Conservation (phyloP, 2,113 vertebrate genomes). For the Synchiropus splendidus region DNA sequence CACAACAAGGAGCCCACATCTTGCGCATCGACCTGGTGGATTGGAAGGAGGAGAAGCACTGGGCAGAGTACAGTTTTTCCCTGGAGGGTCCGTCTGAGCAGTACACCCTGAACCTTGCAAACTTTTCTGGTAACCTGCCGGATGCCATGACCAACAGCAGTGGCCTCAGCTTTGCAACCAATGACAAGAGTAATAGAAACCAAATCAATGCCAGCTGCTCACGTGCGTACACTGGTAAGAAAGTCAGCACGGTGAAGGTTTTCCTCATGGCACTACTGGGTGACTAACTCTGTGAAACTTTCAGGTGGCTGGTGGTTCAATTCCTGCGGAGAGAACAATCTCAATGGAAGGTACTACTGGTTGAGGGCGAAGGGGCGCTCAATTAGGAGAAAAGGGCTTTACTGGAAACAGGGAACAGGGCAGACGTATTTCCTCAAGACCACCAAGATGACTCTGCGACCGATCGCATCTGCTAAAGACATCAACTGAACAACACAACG, state of each 20-base stretch:
- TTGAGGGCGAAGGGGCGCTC: conserved; percentile 65
- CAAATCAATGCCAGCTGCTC: conserved; percentile 56
- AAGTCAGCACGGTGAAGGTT: too few relatives aligned
- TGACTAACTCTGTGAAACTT: not conserved
- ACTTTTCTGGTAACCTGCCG: conserved; percentile 69
- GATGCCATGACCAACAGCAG: conserved; percentile 72
- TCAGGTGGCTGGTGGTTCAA: conserved; percentile 91
- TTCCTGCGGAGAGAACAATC: conserved; percentile 76
- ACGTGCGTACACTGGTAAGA: conserved; percentile 72
- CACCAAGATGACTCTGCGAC: conserved; percentile 70
- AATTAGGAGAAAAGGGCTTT: conserved; percentile 72
- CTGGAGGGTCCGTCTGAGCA: conserved; percentile 68
- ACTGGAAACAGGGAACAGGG: conserved; percentile 78
- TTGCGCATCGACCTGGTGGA: conserved; percentile 82
- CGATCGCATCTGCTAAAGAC: conserved; percentile 3
- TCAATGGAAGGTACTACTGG: conserved; percentile 79
- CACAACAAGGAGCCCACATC: conserved; percentile 65
- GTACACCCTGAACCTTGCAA: conserved; percentile 68
- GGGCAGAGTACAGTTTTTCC: conserved; percentile 76
- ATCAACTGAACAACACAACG: conserved; percentile 28
- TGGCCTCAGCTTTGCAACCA: conserved; percentile 74
- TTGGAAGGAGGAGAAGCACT: conserved; percentile 73
- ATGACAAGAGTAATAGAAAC: conserved; percentile 52
- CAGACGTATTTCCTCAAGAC: conserved; percentile 73
- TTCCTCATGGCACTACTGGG: too few relatives aligned